These are phyloP conservation scores for Elymnias hypermnestra DNA, from an alignment of 1,140 invertebrate species.

Conservation along the genomic window DNA sequence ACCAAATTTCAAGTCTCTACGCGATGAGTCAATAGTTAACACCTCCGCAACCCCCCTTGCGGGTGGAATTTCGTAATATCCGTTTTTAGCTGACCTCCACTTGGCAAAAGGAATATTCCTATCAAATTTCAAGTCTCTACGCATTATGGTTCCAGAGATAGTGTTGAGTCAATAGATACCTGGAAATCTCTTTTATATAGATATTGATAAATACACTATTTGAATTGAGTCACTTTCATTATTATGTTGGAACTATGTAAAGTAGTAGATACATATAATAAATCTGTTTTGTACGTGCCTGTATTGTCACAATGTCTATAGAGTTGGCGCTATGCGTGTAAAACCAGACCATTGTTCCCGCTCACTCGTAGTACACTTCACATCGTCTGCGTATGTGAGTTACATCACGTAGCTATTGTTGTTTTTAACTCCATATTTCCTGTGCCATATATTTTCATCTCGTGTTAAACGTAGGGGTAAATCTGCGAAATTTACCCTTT, in stretches of 20 bases:
- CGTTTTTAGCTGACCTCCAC: too few relatives aligned
- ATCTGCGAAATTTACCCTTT: too few relatives aligned
- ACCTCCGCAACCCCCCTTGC: too few relatives aligned
- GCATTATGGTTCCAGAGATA: too few relatives aligned
- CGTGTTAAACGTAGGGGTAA: too few relatives aligned
- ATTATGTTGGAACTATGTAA: not conserved
- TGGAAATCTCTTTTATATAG: too few relatives aligned
- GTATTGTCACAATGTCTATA: constrained; percentile 2
- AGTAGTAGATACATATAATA: constrained; percentile 1
- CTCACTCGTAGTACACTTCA: constrained; percentile 1
- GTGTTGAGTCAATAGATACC: too few relatives aligned
- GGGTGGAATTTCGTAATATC: too few relatives aligned
- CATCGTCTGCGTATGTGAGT: not conserved
- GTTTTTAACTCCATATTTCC: constrained; percentile 1
- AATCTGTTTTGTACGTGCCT: constrained; percentile 1
- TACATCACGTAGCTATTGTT: constrained; percentile 1
- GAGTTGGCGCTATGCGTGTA: constrained; percentile 3
- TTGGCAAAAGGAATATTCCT: too few relatives aligned
- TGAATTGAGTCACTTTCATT: not conserved
- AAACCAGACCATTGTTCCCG: constrained; percentile 2
- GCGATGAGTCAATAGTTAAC: too few relatives aligned
- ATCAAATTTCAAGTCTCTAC: too few relatives aligned
- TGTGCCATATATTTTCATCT: not conserved
- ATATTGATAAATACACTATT: not conserved
- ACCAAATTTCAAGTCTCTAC: too few relatives aligned